These are phyloP conservation scores for Aphidius gifuensis DNA, from an alignment of 1,140 invertebrate genomes.

Conservation along the genomic window DNA sequence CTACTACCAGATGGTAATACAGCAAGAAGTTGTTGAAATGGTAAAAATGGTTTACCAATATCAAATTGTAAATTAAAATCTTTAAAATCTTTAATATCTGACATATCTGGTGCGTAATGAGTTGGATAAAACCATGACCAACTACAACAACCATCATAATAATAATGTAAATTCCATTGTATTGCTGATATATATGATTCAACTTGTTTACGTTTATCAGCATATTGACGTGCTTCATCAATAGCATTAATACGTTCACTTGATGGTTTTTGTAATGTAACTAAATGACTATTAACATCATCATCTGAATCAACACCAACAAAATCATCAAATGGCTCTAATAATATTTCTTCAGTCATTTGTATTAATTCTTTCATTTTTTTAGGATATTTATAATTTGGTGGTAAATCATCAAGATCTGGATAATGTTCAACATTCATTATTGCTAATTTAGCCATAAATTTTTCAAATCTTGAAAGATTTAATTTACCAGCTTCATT, in stretches of 20 bases:
- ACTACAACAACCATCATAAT: constrained; percentile 92
- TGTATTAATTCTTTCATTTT: constrained; percentile 60
- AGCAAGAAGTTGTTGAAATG: constrained; percentile 92
- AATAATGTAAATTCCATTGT: constrained; percentile 96
- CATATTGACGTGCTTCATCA: too few relatives aligned
- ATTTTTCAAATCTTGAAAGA: constrained; percentile 81
- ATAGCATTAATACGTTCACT: constrained; percentile 58
- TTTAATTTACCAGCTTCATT: constrained; percentile 88
- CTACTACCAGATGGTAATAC: constrained; percentile 86
- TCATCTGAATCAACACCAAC: constrained; percentile 37
- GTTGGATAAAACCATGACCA: constrained; percentile 98
- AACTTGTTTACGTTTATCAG: constrained; percentile 68
- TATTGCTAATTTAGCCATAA: constrained; percentile 72
- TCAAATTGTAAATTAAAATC: constrained; percentile 75
- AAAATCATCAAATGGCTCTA: constrained; percentile 49
- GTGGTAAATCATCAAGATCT: constrained; percentile 56
- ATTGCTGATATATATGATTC: constrained; percentile 87
- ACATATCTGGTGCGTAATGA: constrained; percentile 95
- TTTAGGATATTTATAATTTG: constrained; percentile 39
- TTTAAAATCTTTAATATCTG: constrained; percentile 83
- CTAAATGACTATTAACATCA: constrained; percentile 37
- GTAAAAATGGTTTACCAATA: constrained; percentile 83
- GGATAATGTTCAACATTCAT: constrained; percentile 84
- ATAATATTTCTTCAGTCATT: constrained; percentile 57
- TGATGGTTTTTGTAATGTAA: constrained; percentile 51